Evolutionary conservation across 2,888 invertebrate species (phyloP), one percentile per base, ranked within the genome.

Genomic region (Tolmerus cingulatus): DNA sequence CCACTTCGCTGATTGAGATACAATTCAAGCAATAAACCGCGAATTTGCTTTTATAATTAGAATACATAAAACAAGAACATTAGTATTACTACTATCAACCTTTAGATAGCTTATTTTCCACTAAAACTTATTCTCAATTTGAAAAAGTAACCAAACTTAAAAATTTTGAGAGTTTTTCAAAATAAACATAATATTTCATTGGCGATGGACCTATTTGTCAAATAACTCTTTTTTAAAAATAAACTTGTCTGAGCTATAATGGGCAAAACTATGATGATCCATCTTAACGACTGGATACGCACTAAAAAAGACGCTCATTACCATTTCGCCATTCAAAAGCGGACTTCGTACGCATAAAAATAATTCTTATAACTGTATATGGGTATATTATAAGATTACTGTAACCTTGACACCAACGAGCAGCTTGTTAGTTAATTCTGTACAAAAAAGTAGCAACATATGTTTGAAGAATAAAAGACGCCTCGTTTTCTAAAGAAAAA

Each of bases 361-460:
- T 46, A 79, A 46, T 16, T 51, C 30, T 79, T 51, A 19, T 79
- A 79, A 79, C 79, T 79, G 79, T 79, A 46, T 51, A 79, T 79
- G 51, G 79, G 30, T 30, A 79, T 23, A 16, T 23, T 23, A 27
- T 79, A 30, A 46, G 30, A 27, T 27, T 66, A 7, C 23, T 27
- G 5, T 55, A 79, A 79, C 79, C 79, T 79, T 79, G 79, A 51
- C 79, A 51, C 23, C 66, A 66, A 7, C 23, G 1, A 34, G 7
- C 34, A 55, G 46, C 40, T 40, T 27, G 79, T n/a, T 46, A 78
- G 30, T 76, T 76, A 16, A 7, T 51, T 5, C n/a, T 51, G n/a
- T 51, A 19, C 5, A 51, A 19, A 51, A 51, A 51, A 51, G 5
- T 51, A 51, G 51, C 23, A 23, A 27, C 23, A 66, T 23, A 66